Base-by-base conservation (phyloP, 2,888 invertebrate genomes). In the Allygus modestus region DNA sequence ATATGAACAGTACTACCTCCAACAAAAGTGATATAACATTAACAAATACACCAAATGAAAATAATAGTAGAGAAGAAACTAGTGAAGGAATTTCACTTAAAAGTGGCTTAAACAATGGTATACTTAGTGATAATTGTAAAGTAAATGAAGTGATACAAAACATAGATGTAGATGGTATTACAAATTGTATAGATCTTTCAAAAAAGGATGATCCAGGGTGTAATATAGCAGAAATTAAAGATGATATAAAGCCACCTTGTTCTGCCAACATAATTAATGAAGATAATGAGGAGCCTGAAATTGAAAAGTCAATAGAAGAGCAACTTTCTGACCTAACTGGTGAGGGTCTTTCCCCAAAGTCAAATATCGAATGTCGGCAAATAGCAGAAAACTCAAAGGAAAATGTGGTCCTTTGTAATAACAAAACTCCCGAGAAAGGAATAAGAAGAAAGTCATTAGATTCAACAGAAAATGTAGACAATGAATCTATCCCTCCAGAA, bases 1-100 rank as follows among this genome's bases (percentile, higher is more conserved):
- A 73, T 20, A 43, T 41, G 43, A 77, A 46, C 1, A 75, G 20
- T 46, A 28, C 4, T 12, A 4, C 46, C 15, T 46, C 77, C 15
- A 77, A 41, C 69, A 89, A 90, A 41, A 86, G 79, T 86, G 89
- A 15, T 87, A 88, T 41, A 88, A 89, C 85, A 89, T 89, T 84
- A 89, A 89, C 82, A 89, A 89, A 85, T 89, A 88, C 86, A 89
- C 88, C 84, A 89, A 90, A 87, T 89, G 90, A 88, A 89, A 89
- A 87, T 87, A 87, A 33, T 88, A 89, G 87, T 87, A 88, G 77
- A 87, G 88, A 87, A 86, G 88, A 28, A 7, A 41, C 86, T 23
- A 88, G 79, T 87, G 88, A 87, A 87, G 88, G 9, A 1, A 23
- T 86, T n/a, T 84, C 86, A 58, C 65, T 86, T 82, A 88, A 88